Percentiles rank a stretch among this genome's conserved stretches.
Conservation (phyloP, 1,140 invertebrate genomes). For the Antheraea pernyi region DNA sequence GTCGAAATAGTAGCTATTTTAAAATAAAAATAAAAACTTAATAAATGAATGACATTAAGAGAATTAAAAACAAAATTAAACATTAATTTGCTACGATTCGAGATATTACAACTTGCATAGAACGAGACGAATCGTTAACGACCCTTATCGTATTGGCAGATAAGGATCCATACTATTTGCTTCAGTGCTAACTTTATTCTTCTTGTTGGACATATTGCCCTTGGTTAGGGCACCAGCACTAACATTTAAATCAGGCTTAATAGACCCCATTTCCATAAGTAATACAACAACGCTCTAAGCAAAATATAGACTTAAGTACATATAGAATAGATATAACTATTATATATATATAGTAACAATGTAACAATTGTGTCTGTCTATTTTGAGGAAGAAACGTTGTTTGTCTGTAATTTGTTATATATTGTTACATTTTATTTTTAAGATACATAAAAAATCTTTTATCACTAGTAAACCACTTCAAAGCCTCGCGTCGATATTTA, state of each 20-base stretch:
- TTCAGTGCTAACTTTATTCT: conserved; percentile 36
- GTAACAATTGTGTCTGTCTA: background rate
- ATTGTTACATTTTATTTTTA: too few species aligned
- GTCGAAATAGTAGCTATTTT: background rate
- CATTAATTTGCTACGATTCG: background rate
- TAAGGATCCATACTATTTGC: conserved; percentile 39
- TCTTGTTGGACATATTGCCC: conserved; percentile 59
- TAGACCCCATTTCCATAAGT: conserved; percentile 61
- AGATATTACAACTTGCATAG: background rate
- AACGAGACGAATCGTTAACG: conserved; percentile 44
- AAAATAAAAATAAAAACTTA: background rate
- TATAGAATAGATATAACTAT: background rate
- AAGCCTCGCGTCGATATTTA: too few species aligned
- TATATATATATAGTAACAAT: too few species aligned
- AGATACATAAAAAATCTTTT: too few species aligned
- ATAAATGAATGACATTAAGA: background rate
- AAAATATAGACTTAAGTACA: background rate
- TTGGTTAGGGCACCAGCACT: conserved; percentile 44
- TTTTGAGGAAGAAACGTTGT: background rate
- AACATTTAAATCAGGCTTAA: conserved; percentile 58
- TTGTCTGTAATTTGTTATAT: too few species aligned
- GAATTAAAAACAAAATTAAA: background rate
- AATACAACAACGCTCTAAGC: conserved; percentile 23
- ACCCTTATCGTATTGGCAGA: conserved; percentile 52
- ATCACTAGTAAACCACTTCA: too few species aligned